Conservation (phyloP, 2,888 invertebrate genomes). For the Megastigmus dorsalis region DNA sequence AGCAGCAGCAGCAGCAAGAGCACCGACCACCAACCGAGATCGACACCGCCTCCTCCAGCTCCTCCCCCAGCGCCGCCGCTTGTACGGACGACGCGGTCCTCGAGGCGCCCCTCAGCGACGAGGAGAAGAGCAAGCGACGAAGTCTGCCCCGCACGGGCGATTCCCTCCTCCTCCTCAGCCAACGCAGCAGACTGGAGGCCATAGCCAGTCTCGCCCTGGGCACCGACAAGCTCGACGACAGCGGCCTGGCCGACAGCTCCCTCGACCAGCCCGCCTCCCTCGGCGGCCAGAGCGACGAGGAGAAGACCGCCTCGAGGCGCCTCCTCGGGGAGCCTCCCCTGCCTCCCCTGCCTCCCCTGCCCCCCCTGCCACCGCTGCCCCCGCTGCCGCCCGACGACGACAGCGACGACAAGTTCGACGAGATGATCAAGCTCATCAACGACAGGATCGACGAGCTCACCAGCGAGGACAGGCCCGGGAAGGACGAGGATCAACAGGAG, state of each 20-base stretch:
- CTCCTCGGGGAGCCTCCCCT: background rate
- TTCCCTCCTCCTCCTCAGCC: conserved; percentile 60
- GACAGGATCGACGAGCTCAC: conserved; percentile 44
- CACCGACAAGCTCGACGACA: conserved; percentile 57
- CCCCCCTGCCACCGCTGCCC: background rate
- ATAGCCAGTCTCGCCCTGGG: conserved; percentile 72
- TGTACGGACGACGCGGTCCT: conserved; percentile 1
- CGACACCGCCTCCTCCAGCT: background rate
- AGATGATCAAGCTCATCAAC: conserved; percentile 45
- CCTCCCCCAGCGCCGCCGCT: too few relatives aligned
- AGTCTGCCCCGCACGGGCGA: conserved; percentile 26
- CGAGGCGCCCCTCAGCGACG: conserved; percentile 76
- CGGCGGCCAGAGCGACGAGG: conserved; percentile 16
- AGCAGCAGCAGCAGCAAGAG: background rate
- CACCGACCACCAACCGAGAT: background rate
- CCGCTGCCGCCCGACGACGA: background rate
- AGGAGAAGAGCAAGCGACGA: conserved; percentile 70
- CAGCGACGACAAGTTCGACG: conserved; percentile 32
- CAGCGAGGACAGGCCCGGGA: background rate
- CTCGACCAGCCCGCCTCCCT: background rate
- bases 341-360: background rate
- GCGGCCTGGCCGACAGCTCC: background rate
- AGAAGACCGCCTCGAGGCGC: conserved; percentile 41
- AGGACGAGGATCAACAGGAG: background rate
- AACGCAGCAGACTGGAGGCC: conserved; percentile 73